These are phyloP conservation scores for Lepidocolaptes lacrymiger DNA, from an alignment of 2,797 vertebrate species.

Conservation along the genomic window DNA sequence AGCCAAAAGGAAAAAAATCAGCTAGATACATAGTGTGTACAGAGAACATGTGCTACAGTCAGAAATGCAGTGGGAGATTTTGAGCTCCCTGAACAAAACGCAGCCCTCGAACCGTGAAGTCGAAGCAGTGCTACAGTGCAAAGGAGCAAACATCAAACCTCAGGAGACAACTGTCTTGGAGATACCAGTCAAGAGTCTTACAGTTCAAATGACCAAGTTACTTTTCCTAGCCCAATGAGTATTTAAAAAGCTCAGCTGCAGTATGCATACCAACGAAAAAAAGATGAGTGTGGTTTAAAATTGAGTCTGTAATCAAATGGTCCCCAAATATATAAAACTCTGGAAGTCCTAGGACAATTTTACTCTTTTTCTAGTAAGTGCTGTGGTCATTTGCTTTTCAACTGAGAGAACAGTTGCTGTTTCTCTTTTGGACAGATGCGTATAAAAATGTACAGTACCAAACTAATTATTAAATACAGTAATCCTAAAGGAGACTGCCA, in stretches of 20 bases:
- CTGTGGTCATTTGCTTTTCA: constrained; percentile 58
- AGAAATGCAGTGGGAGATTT: not conserved
- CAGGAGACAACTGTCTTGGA: constrained; percentile 31
- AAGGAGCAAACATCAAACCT: not conserved
- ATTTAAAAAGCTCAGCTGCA: constrained; percentile 3
- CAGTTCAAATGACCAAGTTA: constrained; percentile 59
- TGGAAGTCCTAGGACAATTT: not conserved
- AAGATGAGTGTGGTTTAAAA: not conserved
- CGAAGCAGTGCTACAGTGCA: constrained; percentile 29
- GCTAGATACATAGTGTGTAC: not conserved
- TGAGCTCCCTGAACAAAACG: constrained; percentile 7
- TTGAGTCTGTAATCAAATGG: constrained; percentile 3
- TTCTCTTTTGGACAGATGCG: not conserved
- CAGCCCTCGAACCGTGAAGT: not conserved
- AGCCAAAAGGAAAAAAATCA: constrained; percentile 51
- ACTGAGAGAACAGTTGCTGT: constrained; percentile 46
- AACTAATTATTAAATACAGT: not conserved
- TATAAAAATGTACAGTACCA: constrained; percentile 19
- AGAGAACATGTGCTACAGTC: constrained; percentile 30
- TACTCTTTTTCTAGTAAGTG: not conserved
- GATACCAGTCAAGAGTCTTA: constrained; percentile 27
- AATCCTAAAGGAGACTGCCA: constrained; percentile 4
- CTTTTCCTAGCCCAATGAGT: not conserved
- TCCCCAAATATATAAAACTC: not conserved
- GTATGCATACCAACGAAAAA: not conserved